phyloP scores from a whole-genome alignment of 2,797 vertebrate genomes.

The Spheniscus humboldti region DNA sequence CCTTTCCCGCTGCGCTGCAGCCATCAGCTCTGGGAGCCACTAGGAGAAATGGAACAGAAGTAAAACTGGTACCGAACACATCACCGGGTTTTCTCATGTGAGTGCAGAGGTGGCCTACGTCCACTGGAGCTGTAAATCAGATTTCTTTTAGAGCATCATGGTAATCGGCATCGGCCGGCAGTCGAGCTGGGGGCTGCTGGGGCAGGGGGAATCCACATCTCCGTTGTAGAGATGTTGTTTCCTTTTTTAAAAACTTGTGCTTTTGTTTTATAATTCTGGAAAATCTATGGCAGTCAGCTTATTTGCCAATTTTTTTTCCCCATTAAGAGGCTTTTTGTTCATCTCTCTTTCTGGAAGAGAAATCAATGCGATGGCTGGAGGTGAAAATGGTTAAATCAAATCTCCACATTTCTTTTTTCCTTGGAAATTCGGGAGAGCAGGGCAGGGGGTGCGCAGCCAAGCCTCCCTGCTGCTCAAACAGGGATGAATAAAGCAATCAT shows the following conservation, averaged over 20 bases:
- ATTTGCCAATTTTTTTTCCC: background rate
- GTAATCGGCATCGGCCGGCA: accelerated
- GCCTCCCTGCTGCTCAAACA: background rate
- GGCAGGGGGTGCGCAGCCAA: background rate
- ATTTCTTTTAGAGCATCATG: background rate
- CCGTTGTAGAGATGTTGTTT: too few species aligned
- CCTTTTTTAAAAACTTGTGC: background rate
- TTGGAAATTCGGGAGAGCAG: background rate
- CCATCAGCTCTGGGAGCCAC: background rate
- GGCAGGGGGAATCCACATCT: background rate
- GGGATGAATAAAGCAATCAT: background rate
- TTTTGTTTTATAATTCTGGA: background rate
- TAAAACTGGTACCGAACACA: background rate
- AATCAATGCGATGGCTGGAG: background rate
- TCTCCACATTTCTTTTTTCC: background rate
- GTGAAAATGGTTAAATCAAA: background rate
- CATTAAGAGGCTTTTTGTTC: background rate
- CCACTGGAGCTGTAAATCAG: background rate
- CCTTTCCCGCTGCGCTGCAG: background rate
- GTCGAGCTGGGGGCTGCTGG: background rate
- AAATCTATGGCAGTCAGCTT: background rate
- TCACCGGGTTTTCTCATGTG: background rate
- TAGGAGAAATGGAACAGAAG: background rate
- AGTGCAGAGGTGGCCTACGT: too few species aligned
- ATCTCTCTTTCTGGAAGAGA: background rate